phyloP scores from a whole-genome alignment of 2,888 invertebrate species.

The Heliconius charithonia region DNA sequence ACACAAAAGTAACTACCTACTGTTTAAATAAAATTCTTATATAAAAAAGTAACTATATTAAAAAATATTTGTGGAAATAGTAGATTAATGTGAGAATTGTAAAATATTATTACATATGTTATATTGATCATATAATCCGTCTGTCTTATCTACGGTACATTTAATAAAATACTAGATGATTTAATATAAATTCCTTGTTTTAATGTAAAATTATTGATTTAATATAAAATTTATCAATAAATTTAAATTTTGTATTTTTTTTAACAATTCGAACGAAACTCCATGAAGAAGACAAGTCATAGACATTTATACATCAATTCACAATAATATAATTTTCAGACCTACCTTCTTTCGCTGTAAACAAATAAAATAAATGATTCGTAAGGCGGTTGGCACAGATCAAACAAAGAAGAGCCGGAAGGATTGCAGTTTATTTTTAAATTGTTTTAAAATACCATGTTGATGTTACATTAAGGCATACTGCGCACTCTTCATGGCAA shows the following conservation, averaged over 20 bases:
- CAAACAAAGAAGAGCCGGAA: conserved; percentile 51
- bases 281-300: too few species aligned
- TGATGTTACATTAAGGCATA: conserved; percentile 30
- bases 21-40: too few species aligned
- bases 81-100: neutral
- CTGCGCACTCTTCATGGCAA: conserved; percentile 34
- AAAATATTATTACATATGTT: neutral
- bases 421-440: conserved; percentile 51
- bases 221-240: neutral
- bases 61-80: neutral
- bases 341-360: conserved; percentile 81
- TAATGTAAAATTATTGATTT: too few species aligned
- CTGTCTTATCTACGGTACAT: neutral
- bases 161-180: neutral
- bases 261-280: neutral
- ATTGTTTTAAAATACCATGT: conserved; percentile 46
- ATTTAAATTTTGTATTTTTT: neutral
- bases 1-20: too few species aligned
- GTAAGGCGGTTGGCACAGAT: conserved; percentile 50
- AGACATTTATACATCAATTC: neutral
- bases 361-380: conserved; percentile 57
- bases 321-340: conserved; percentile 44
- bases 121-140: neutral
- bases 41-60: neutral
- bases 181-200: neutral